Conservation (phyloP, 2,888 invertebrate species). For the Plutella xylostella region DNA sequence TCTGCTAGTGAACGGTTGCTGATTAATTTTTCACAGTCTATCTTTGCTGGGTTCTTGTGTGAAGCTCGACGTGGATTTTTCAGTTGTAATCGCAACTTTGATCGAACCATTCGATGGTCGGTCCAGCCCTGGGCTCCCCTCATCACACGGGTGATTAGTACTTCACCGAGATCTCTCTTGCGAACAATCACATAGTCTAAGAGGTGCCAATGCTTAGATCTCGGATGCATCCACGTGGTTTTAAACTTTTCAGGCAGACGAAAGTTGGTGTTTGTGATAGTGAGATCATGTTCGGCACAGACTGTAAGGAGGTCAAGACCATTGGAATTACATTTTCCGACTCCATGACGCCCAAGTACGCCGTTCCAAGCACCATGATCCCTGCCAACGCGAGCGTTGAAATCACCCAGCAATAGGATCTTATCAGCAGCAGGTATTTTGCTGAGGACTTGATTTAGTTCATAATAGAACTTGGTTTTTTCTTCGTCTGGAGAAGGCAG, state of each 20-base stretch:
- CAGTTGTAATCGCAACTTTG: not conserved
- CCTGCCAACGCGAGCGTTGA: not conserved
- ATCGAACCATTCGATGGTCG: not conserved
- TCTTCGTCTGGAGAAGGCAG: not conserved
- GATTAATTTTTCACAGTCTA: not conserved
- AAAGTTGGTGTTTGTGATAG: conserved; percentile 14
- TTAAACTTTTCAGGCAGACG: conserved; percentile 7
- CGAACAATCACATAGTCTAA: conserved; percentile 13
- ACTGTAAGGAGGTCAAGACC: not conserved
- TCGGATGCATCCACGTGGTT: not conserved
- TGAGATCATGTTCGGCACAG: not conserved
- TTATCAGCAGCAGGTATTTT: not conserved
- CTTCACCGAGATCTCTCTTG: not conserved
- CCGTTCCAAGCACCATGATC: not conserved
- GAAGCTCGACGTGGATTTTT: not conserved
- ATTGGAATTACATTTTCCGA: not conserved
- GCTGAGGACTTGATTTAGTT: not conserved
- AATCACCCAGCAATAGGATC: not conserved
- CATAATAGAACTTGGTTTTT: not conserved
- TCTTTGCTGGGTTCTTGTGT: not conserved
- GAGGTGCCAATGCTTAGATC: conserved; percentile 8
- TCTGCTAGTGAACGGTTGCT: too few species aligned
- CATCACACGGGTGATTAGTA: not conserved
- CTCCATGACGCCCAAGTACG: not conserved
- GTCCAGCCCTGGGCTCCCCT: not conserved